phyloP scores from a whole-genome alignment of 1,140 invertebrate species.

The Hypsibius dujardini region DNA sequence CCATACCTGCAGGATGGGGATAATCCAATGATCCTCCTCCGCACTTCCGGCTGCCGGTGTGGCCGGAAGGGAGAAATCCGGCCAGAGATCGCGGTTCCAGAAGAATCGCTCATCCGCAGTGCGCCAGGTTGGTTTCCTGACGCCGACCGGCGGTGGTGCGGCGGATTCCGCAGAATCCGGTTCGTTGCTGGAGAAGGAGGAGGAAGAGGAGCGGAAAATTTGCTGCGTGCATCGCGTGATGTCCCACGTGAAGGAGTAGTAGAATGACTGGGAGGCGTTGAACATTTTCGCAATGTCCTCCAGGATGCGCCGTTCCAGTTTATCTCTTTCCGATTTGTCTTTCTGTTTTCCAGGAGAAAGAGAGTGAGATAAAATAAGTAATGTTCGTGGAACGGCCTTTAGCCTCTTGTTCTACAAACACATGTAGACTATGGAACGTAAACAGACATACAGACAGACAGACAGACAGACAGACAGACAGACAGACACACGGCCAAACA shows the following conservation, averaged over 20 bases:
- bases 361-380: neutral
- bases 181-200: conserved; percentile 28
- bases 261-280: conserved; percentile 83
- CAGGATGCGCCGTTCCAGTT: conserved; percentile 56
- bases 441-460: too few species aligned
- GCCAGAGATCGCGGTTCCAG: conserved; percentile 84
- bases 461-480: too few species aligned
- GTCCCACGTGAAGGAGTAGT: conserved; percentile 54
- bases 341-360: conserved; percentile 15
- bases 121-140: conserved; percentile 43
- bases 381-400: neutral
- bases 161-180: neutral
- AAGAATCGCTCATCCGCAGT: conserved; percentile 77
- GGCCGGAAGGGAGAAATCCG: conserved; percentile 43
- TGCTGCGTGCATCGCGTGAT: conserved; percentile 69
- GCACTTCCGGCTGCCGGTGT: conserved; percentile 39
- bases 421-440: too few species aligned
- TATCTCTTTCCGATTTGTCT: conserved; percentile 36
- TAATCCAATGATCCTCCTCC: conserved; percentile 62
- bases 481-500: too few species aligned
- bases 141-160: too few species aligned
- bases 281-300: conserved; percentile 82
- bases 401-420: too few species aligned
- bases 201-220: conserved; percentile 39
- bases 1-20: conserved; percentile 51